Percentiles rank a stretch among this genome's conserved stretches.
Evolutionary conservation across 2,797 vertebrate genomes (phyloP).

Genomic region (Nothura maculosa): DNA sequence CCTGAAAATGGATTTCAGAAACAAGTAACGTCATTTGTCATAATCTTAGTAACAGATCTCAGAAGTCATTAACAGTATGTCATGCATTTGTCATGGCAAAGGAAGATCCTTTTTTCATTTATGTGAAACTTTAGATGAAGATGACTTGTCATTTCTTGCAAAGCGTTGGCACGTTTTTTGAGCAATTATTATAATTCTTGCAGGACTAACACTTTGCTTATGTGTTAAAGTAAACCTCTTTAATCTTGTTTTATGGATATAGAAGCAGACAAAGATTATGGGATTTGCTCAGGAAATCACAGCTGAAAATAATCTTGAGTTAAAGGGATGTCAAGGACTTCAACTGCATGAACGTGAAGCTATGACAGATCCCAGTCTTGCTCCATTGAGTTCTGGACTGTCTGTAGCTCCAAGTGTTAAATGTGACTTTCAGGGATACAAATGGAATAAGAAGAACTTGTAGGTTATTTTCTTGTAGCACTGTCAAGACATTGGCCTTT

Average conservation of each 20-base stretch:
- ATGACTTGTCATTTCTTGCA: neutral
- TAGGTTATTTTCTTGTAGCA: neutral
- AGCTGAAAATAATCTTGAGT: neutral
- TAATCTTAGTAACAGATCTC: conserved; percentile 16
- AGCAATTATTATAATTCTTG: neutral
- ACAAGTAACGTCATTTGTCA: neutral
- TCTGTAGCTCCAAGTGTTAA: neutral
- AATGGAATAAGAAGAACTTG: neutral
- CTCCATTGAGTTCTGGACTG: neutral
- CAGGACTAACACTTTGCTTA: neutral
- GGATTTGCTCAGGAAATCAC: neutral
- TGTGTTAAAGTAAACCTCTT: neutral
- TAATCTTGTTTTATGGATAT: neutral
- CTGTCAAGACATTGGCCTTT: neutral
- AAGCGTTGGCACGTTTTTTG: neutral
- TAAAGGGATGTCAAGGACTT: neutral
- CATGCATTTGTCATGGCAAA: neutral
- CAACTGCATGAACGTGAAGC: neutral
- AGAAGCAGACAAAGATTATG: neutral
- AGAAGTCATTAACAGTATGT: conserved; percentile 37
- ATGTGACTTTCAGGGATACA: neutral
- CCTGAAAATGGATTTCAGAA: conserved; percentile 53
- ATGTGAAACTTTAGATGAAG: neutral
- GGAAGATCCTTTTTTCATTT: neutral
- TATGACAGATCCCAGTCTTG: neutral